Conservation (phyloP, 2,797 vertebrate species). For the Parauchenoglanis punctatus region DNA sequence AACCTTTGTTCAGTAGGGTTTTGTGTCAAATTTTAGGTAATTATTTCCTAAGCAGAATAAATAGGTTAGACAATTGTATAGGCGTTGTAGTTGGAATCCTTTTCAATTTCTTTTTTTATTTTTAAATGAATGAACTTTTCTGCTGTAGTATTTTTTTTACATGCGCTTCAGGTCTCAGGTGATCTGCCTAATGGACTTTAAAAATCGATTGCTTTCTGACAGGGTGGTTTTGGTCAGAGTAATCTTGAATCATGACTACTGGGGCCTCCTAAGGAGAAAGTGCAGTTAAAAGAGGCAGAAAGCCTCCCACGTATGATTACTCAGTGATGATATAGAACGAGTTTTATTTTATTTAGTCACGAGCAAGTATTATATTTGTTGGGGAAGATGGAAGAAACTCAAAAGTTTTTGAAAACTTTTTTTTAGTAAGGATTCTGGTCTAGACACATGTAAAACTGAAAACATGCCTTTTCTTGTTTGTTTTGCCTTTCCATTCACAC, state of each 20-base stretch:
- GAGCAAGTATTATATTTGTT: neutral
- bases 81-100: neutral
- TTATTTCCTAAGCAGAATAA: neutral
- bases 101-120: neutral
- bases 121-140: neutral
- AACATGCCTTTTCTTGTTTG: neutral
- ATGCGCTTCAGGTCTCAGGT: conserved; percentile 48
- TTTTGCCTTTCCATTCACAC: neutral
- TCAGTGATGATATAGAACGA: neutral
- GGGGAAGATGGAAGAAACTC: neutral
- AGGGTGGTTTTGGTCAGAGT: neutral
- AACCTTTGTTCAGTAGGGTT: neutral
- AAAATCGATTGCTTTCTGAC: conserved; percentile 65
- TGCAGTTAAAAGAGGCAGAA: neutral
- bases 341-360: neutral
- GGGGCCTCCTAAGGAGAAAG: neutral
- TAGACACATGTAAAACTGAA: neutral
- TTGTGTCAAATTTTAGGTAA: neutral
- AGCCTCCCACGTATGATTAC: neutral
- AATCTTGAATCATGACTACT: conserved; percentile 18
- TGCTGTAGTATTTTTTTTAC: neutral
- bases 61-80: neutral
- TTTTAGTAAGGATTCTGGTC: neutral
- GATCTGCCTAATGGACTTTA: conserved; percentile 66
- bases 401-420: neutral